Evolutionary conservation across 1,140 invertebrate species (phyloP), one percentile per base, ranked within the genome.

Genomic region (Reticulitermes speratus): DNA sequence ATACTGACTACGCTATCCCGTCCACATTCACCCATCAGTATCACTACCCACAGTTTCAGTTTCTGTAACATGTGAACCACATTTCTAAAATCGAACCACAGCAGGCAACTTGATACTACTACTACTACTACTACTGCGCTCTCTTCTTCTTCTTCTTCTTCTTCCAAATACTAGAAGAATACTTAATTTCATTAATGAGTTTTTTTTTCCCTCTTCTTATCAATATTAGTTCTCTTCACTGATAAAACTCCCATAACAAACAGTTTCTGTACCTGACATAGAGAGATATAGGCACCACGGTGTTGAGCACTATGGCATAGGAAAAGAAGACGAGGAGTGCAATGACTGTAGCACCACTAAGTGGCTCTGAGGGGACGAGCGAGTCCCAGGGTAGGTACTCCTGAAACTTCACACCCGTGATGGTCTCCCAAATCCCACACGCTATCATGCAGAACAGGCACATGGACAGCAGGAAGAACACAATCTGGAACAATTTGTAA

Each of bases 261-360:
- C 59, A 65, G 65, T 75, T 75, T 30, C 65, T 92, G 91, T 90
- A 97, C 96, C 95, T 99, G 89, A 99, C 99, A 93, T 99, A 99
- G 75, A 99, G 94, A 87, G 98, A 99, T 91, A 99, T 99, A 92
- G 99, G 99, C 93, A 99, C 99, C 87, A 99, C 98, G 88, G 99
- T 99, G 93, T 99, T 99, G 89, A 99, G 94, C 87, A 99, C 97
- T 90, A 99, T 99, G 88, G 98, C 97, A 92, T 99, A 99, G 3
- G 99, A 99, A 92, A 99, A 99, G 94, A 99, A 99, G 55, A 99
- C 97, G 55, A 99, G 94, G 86, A 99, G 93, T 86, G 98, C 96
- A 89, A 99, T 99, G 85, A 99, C 96, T 84, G 97, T 96, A 75
- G 98, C 96, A 88, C 97, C 98, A 75, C 94, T 93, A 25, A 95